Evolutionary conservation across 2,113 vertebrate genomes (phyloP).

Genomic region (Atherinomorus stipes): DNA sequence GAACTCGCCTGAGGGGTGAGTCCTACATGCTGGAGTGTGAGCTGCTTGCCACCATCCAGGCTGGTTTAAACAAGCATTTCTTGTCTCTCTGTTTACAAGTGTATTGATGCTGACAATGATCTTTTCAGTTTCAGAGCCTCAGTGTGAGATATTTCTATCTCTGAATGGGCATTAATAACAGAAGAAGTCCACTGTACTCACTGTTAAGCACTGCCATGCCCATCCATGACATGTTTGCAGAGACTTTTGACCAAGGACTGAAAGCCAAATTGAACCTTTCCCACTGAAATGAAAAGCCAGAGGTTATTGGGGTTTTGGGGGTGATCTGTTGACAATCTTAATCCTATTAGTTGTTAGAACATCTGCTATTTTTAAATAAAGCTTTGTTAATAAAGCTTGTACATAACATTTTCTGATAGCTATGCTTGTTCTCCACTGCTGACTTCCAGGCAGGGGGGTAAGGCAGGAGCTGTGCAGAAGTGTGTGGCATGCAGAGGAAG

Average conservation of each 20-base stretch:
- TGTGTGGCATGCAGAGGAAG: constrained; percentile 94
- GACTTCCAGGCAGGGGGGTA: constrained; percentile 92
- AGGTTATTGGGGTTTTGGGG: neutral
- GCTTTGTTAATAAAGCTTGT: too few relatives aligned
- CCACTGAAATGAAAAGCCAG: neutral
- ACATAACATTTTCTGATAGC: neutral
- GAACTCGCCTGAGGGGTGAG: neutral
- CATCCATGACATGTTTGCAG: neutral
- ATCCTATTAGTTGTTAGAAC: too few relatives aligned
- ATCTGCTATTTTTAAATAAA: neutral
- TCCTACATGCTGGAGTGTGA: neutral
- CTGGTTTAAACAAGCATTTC: neutral
- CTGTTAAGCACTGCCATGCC: neutral
- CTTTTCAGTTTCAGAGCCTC: neutral
- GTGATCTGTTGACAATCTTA: too few relatives aligned
- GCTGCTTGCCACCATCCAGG: too few relatives aligned
- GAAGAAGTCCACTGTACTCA: neutral
- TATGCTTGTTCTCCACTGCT: constrained; percentile 20
- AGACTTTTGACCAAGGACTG: too few relatives aligned
- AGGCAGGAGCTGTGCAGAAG: constrained; percentile 96
- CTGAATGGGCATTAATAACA: neutral
- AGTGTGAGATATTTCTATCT: neutral
- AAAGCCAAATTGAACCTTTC: too few relatives aligned
- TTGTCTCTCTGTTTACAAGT: too few relatives aligned
- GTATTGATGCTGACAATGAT: neutral